phyloP scores from a whole-genome alignment of 2,888 invertebrate species.

The Argynnis bischoffii region DNA sequence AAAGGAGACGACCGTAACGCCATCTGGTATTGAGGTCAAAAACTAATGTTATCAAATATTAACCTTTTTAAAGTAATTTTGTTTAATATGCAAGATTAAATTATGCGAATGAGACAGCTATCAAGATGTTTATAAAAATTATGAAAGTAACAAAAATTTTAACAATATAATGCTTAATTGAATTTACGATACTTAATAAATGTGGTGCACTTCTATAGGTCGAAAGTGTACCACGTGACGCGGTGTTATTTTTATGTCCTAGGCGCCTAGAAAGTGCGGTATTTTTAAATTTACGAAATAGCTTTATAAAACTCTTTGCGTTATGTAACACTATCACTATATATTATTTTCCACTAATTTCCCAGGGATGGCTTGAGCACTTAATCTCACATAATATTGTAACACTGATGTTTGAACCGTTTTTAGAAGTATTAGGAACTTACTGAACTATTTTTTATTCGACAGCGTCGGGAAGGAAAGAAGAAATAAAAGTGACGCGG shows the following conservation, averaged over 20 bases:
- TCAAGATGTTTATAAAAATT: constrained; percentile 13
- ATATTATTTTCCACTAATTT: constrained; percentile 57
- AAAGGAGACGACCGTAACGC: constrained; percentile 58
- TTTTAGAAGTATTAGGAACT: constrained; percentile 62
- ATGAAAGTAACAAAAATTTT: not conserved
- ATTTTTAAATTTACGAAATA: constrained; percentile 79
- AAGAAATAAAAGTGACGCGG: constrained; percentile 82
- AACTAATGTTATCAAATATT: constrained; percentile 47
- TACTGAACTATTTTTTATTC: constrained; percentile 76
- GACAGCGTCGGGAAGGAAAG: constrained; percentile 82
- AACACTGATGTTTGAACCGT: constrained; percentile 63
- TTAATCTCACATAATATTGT: constrained; percentile 60
- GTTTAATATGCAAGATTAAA: constrained; percentile 24
- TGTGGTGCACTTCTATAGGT: constrained; percentile 81
- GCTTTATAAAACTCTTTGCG: constrained; percentile 57
- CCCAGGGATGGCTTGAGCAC: constrained; percentile 57
- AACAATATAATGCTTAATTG: constrained; percentile 25
- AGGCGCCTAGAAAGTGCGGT: constrained; percentile 81
- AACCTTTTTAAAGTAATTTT: constrained; percentile 42
- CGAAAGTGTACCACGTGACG: constrained; percentile 76
- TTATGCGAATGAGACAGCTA: constrained; percentile 12
- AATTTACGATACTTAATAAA: constrained; percentile 64
- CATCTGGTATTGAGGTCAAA: constrained; percentile 54
- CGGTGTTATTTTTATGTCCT: constrained; percentile 74
- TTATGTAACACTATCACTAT: constrained; percentile 81